phyloP scores from a whole-genome alignment of 30 jellyfish, hydroid and myxozoan genomes.

The Aurelia aurita region DNA sequence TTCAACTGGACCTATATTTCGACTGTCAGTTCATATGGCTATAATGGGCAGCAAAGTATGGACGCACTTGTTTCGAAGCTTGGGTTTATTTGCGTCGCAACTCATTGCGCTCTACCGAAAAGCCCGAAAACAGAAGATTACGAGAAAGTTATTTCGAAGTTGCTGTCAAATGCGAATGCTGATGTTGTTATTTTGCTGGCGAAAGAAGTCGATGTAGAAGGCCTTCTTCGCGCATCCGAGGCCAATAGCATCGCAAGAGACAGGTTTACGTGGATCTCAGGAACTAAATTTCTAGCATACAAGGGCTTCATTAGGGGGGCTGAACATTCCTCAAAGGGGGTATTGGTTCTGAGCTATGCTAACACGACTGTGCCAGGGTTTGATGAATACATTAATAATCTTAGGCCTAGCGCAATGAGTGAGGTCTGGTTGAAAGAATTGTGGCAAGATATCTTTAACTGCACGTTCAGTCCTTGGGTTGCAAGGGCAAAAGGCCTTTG shows the following conservation, averaged over 20 bases:
- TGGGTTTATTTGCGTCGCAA: constrained; percentile 40
- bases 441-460: constrained; percentile 1
- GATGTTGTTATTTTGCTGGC: constrained; percentile 18
- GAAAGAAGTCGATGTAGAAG: constrained; percentile 38
- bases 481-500: neutral
- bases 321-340: constrained; percentile 40
- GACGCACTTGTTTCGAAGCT: constrained; percentile 4
- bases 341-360: constrained; percentile 13
- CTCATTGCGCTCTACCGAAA: constrained; percentile 23
- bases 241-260: neutral
- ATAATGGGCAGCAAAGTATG: constrained; percentile 19
- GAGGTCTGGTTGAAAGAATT: constrained; percentile 9
- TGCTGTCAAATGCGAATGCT: constrained; percentile 21
- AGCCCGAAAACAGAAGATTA: constrained; percentile 23
- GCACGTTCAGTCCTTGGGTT: constrained; percentile 3
- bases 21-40: constrained; percentile 21
- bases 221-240: constrained; percentile 36
- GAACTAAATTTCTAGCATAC: constrained; percentile 3
- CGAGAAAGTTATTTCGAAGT: constrained; percentile 2
- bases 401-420: neutral
- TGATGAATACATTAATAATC: constrained; percentile 2
- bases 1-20: constrained; percentile 52
- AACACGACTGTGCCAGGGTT: constrained; percentile 19
- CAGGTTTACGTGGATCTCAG: constrained; percentile 6
- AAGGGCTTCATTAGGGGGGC: constrained; percentile 14